Conservation (phyloP, 1,140 invertebrate genomes). For the Diorhabda elongata region DNA sequence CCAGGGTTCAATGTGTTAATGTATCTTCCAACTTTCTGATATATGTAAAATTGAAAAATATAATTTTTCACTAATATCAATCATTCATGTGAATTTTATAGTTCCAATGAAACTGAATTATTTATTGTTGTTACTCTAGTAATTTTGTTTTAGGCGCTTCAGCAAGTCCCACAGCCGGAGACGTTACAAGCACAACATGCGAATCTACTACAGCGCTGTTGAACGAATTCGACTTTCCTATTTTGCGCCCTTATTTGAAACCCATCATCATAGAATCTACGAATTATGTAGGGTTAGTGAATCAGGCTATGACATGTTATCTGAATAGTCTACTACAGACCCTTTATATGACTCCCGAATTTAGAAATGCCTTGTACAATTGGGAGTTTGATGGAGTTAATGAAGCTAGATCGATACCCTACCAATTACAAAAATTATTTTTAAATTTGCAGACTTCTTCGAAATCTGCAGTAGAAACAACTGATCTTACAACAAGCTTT, state of each 20-base stretch:
- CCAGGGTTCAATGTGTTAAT: too few relatives aligned
- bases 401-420: conserved; percentile 74
- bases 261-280: conserved; percentile 26
- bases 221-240: neutral
- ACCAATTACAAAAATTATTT: conserved; percentile 85
- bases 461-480: conserved; percentile 76
- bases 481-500: conserved; percentile 83
- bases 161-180: conserved; percentile 52
- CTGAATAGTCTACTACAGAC: conserved; percentile 87
- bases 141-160: conserved; percentile 47
- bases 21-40: too few relatives aligned
- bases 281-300: conserved; percentile 82
- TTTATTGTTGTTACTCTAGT: too few relatives aligned
- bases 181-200: conserved; percentile 22
- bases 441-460: conserved; percentile 79
- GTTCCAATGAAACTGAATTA: too few relatives aligned
- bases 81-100: too few relatives aligned
- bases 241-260: conserved; percentile 21
- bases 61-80: too few relatives aligned
- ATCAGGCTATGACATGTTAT: conserved; percentile 94
- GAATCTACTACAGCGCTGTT: neutral
- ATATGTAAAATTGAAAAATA: too few relatives aligned
- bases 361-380: conserved; percentile 84
- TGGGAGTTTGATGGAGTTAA: conserved; percentile 76
- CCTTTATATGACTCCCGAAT: conserved; percentile 92